Percentiles rank a stretch among this genome's conserved stretches.
These are phyloP conservation scores for Microcebus murinus DNA, from an alignment of 2,113 vertebrate species.

Conservation along the genomic window DNA sequence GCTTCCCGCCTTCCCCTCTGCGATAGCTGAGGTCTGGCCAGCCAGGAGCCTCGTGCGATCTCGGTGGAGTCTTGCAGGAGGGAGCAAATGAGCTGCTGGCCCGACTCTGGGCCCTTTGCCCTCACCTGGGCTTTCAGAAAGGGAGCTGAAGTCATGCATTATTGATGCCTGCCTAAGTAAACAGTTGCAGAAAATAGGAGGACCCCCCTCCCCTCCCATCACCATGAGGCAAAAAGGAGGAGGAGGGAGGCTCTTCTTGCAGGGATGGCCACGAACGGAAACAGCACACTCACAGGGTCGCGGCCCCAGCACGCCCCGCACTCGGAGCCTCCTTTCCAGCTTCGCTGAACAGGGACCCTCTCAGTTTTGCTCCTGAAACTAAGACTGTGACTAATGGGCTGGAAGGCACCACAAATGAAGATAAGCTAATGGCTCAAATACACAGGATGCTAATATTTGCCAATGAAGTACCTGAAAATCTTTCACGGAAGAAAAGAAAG, in stretches of 20 bases:
- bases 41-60: constrained; percentile 25
- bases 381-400: neutral
- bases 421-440: neutral
- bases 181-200: constrained; percentile 22
- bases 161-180: constrained; percentile 64
- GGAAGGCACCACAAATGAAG: neutral
- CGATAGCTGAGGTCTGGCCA: neutral
- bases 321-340: neutral
- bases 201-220: constrained; percentile 43
- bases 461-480: neutral
- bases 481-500: neutral
- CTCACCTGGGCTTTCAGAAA: constrained; percentile 73
- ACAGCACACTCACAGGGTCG: neutral
- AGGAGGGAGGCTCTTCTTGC: neutral
- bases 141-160: constrained; percentile 51
- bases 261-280: neutral
- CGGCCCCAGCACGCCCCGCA: neutral
- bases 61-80: neutral
- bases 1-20: neutral
- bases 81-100: constrained; percentile 9
- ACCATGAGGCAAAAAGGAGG: neutral
- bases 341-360: neutral
- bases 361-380: neutral
- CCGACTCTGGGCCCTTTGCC: constrained; percentile 58
- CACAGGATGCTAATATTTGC: neutral